These are phyloP conservation scores for Pangasius larnaudii DNA, from an alignment of 2,797 vertebrate genomes.

Conservation along the genomic window DNA sequence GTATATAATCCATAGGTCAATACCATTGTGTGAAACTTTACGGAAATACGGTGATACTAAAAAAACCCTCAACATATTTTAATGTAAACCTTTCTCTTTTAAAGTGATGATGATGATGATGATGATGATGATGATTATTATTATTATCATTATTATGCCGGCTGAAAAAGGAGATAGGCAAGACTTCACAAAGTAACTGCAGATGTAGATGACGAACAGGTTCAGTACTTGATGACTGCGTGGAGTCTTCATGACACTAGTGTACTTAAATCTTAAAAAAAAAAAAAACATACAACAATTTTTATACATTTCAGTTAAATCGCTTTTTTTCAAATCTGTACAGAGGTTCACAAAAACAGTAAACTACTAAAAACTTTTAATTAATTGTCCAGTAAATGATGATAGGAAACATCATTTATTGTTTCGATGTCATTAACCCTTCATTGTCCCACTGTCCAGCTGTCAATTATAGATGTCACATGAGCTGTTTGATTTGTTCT, in stretches of 20 bases:
- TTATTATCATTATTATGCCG: background rate
- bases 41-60: no score
- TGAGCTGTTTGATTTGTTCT: slow-evolving; percentile 1
- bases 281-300: background rate
- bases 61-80: background rate
- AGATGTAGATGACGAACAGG: background rate
- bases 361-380: background rate
- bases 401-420: background rate
- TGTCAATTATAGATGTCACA: background rate
- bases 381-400: background rate
- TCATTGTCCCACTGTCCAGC: background rate
- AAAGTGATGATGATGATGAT: background rate
- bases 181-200: background rate
- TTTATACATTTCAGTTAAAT: background rate
- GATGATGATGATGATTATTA: background rate
- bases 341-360: background rate
- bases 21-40: no score
- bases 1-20: no score
- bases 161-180: background rate
- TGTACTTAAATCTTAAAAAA: background rate
- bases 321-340: background rate
- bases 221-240: background rate
- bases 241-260: background rate
- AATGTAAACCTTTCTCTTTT: background rate
- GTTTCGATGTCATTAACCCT: background rate